phyloP scores from a whole-genome alignment of 2,797 vertebrate genomes.

The Leuciscus waleckii region DNA sequence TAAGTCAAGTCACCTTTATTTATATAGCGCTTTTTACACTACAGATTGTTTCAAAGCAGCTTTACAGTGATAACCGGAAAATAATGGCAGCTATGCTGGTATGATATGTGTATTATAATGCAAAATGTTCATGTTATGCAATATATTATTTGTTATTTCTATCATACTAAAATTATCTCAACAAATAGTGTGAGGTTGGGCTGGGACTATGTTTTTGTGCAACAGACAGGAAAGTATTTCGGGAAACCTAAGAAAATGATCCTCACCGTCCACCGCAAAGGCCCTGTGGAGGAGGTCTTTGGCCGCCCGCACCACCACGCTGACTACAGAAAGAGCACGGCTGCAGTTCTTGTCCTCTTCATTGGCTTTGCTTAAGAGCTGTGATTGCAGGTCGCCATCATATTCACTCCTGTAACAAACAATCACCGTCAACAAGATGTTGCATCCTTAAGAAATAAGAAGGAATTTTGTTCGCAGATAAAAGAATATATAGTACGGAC shows the following conservation, averaged over 20 bases:
- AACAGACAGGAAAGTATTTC: not conserved
- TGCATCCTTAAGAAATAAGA: not conserved
- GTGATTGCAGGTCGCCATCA: slow-evolving; percentile 96
- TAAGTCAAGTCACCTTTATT: no score
- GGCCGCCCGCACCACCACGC: slow-evolving; percentile 93
- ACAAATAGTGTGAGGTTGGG: not conserved
- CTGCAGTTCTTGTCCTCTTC: slow-evolving; percentile 99
- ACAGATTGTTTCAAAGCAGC: no score
- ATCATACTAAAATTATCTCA: not conserved
- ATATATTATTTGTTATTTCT: not conserved
- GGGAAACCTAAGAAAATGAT: not conserved
- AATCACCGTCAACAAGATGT: not conserved
- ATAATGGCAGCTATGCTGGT: no score
- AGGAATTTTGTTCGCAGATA: not conserved
- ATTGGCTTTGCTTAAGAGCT: slow-evolving; percentile 96
- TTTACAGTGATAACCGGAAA: no score
- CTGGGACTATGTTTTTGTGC: no score
- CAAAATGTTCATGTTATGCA: not conserved
- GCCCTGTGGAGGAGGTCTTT: slow-evolving; percentile 97
- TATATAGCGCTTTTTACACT: no score
- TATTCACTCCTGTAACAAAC: slow-evolving; percentile 89
- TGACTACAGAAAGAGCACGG: slow-evolving; percentile 95
- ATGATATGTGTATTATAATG: not conserved
- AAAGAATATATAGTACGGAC: slow-evolving; percentile 67
- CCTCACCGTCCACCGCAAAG: slow-evolving; percentile 96